Evolutionary conservation across 2,888 invertebrate genomes (phyloP).

Genomic region (Amblyjoppa proteus): DNA sequence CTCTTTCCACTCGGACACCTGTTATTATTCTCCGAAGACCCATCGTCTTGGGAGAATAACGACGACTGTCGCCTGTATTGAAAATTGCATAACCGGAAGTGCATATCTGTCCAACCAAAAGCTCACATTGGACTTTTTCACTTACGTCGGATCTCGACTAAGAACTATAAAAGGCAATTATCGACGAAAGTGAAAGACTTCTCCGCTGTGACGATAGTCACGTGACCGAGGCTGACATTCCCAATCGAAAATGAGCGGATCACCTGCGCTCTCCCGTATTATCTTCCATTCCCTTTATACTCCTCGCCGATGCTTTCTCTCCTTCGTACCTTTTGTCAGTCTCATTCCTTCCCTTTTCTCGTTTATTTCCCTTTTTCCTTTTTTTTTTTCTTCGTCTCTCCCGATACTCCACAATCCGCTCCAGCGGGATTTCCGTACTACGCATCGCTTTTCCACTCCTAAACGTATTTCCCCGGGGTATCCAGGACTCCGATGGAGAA

Average conservation of each 20-base stretch:
- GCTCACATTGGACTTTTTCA: not conserved
- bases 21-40: too few species aligned
- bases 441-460: constrained; percentile 61
- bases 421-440: constrained; percentile 34
- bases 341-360: not conserved
- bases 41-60: too few species aligned
- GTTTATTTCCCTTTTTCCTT: constrained; percentile 24
- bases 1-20: too few species aligned
- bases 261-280: not conserved
- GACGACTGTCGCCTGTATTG: too few species aligned
- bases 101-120: too few species aligned
- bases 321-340: not conserved
- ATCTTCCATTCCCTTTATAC: not conserved
- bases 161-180: not conserved
- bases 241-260: not conserved
- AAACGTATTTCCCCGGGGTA: constrained; percentile 70
- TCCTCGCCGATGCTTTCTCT: not conserved
- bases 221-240: not conserved
- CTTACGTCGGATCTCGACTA: not conserved
- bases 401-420: constrained; percentile 52
- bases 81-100: too few species aligned
- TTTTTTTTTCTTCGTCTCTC: constrained; percentile 7
- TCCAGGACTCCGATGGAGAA: constrained; percentile 52
- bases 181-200: not conserved
- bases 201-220: not conserved